Percentiles rank a stretch among this genome's conserved stretches.
These are phyloP conservation scores for Pachyrhynchus sulphureomaculatus DNA, from an alignment of 1,140 invertebrate species.

Conservation along the genomic window DNA sequence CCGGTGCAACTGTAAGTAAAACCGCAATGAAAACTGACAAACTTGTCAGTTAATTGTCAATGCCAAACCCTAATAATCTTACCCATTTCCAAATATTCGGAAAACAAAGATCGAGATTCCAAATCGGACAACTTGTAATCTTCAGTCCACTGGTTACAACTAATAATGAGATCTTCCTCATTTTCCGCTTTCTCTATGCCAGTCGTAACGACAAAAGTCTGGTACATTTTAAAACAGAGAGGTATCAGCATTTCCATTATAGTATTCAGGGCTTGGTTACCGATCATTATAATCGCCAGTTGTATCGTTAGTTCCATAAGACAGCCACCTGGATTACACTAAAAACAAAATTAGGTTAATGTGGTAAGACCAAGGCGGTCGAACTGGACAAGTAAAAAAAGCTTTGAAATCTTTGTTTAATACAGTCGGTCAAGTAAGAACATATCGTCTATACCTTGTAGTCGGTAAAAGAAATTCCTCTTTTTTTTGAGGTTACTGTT, in stretches of 20 bases:
- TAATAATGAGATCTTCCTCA: slow-evolving; percentile 38
- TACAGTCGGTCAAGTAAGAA: no score
- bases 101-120: slow-evolving; percentile 68
- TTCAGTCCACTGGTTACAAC: slow-evolving; percentile 70
- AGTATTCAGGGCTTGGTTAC: slow-evolving; percentile 80
- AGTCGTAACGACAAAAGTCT: slow-evolving; percentile 42
- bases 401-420: no score
- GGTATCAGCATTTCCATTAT: slow-evolving; percentile 75
- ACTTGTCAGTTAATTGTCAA: no score
- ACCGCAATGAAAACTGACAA: no score
- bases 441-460: no score
- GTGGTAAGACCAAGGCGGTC: neutral
- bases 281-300: slow-evolving; percentile 82
- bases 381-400: neutral
- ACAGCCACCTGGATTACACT: slow-evolving; percentile 80
- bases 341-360: slow-evolving; percentile 22
- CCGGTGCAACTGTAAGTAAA: no score
- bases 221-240: slow-evolving; percentile 54
- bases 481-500: no score
- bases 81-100: slow-evolving; percentile 90
- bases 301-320: slow-evolving; percentile 82
- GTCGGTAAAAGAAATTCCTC: no score
- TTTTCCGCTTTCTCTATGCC: slow-evolving; percentile 37
- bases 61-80: no score
- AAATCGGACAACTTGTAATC: slow-evolving; percentile 75